These are phyloP conservation scores for Marasmarcha lunaedactyla DNA, from an alignment of 2,888 invertebrate species.

Conservation along the genomic window DNA sequence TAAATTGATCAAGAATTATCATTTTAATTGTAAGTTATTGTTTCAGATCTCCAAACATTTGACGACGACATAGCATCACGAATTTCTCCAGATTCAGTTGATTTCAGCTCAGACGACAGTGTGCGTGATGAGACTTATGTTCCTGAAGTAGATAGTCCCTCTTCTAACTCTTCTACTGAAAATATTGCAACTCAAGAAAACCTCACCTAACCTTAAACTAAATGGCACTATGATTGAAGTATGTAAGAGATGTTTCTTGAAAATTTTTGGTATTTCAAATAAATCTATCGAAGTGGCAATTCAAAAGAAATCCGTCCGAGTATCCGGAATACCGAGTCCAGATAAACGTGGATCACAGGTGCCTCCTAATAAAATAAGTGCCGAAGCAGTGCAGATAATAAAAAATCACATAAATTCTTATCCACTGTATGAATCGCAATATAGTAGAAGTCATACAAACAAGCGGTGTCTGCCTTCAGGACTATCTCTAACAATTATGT, in stretches of 20 bases:
- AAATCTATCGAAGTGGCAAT: constrained; percentile 5
- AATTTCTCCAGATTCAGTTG: not conserved
- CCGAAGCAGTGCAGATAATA: constrained; percentile 4
- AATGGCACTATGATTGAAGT: too few species aligned
- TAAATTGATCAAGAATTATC: too few species aligned
- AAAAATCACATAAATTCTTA: constrained; percentile 9
- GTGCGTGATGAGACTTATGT: constrained; percentile 1
- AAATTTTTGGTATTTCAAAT: too few species aligned
- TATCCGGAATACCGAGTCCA: constrained; percentile 4
- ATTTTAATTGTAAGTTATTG: not conserved
- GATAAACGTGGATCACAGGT: not conserved
- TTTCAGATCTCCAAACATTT: constrained; percentile 1
- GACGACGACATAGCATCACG: not conserved
- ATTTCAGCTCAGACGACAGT: constrained; percentile 2
- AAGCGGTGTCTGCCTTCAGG: constrained; percentile 10
- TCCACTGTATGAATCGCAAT: constrained; percentile 11
- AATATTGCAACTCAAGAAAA: not conserved
- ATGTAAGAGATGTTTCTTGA: too few species aligned
- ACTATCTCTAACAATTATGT: constrained; percentile 10
- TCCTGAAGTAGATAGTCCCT: constrained; percentile 2
- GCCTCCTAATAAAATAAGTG: constrained; percentile 8
- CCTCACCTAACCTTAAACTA: too few species aligned
- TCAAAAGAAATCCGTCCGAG: constrained; percentile 2
- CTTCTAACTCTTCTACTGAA: not conserved
- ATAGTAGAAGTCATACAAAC: constrained; percentile 11